These are phyloP conservation scores for Spheniscus humboldti DNA, from an alignment of 2,797 vertebrate species.

Conservation along the genomic window DNA sequence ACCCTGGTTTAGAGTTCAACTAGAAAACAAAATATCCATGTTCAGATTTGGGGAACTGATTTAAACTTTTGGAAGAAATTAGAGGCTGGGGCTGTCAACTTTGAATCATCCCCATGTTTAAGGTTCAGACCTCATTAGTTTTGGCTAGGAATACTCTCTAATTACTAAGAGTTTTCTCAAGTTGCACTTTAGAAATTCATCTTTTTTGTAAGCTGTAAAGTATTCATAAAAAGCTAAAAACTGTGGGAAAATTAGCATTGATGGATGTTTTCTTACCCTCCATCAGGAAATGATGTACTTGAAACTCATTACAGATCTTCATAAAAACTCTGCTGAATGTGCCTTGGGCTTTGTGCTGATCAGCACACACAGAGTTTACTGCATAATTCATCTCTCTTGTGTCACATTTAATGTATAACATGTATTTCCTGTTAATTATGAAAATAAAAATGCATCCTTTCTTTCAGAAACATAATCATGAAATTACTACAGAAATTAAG, in stretches of 20 bases:
- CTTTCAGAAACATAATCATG: conserved; percentile 66
- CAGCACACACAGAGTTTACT: conserved; percentile 63
- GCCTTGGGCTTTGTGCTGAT: conserved; percentile 73
- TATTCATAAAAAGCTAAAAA: conserved; percentile 73
- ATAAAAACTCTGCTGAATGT: conserved; percentile 57
- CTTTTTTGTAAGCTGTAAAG: conserved; percentile 66
- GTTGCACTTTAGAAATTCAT: conserved; percentile 63
- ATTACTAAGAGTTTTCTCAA: conserved; percentile 55
- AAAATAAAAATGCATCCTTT: conserved; percentile 68
- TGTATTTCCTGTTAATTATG: conserved; percentile 76
- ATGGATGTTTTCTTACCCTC: conserved; percentile 78
- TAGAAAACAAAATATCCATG: background rate
- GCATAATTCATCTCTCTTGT: conserved; percentile 81
- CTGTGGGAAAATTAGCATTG: conserved; percentile 76
- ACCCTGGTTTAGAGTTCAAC: background rate
- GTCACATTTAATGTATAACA: conserved; percentile 76
- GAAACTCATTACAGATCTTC: conserved; percentile 77
- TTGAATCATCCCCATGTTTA: background rate
- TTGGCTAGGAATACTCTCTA: conserved; percentile 35
- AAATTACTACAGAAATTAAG: conserved; percentile 59
- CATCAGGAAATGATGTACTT: conserved; percentile 79
- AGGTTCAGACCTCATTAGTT: conserved; percentile 41
- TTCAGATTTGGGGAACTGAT: background rate
- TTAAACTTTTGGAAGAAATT: background rate
- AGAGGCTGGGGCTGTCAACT: background rate